Conservation (phyloP, 2,797 vertebrate genomes). For the Chloroceryle inda region DNA sequence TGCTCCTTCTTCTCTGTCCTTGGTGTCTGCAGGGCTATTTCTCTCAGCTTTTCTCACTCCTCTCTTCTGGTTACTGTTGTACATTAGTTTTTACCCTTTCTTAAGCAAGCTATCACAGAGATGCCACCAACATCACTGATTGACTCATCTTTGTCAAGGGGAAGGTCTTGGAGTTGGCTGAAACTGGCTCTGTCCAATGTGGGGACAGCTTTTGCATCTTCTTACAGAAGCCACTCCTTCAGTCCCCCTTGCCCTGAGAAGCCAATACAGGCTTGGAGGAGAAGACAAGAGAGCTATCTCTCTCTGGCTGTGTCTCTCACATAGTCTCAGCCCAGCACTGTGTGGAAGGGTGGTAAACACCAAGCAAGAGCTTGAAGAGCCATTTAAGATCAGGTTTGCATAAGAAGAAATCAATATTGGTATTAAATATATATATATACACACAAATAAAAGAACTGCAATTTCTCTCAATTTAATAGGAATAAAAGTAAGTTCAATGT, state of each 20-base stretch:
- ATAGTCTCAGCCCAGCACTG: not conserved
- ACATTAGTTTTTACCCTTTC: not conserved
- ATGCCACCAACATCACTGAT: fast-evolving
- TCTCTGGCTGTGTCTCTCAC: not conserved
- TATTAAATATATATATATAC: not conserved
- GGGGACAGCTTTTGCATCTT: not conserved
- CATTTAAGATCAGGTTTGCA: not conserved
- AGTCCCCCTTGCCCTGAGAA: not conserved
- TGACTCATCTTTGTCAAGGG: not conserved
- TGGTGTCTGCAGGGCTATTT: not conserved
- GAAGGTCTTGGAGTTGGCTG: fast-evolving
- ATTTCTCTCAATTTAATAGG: not conserved
- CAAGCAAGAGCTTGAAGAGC: not conserved
- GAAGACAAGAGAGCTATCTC: not conserved
- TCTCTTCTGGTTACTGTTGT: not conserved
- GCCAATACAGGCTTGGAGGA: not conserved
- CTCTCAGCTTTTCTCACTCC: not conserved
- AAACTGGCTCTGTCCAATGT: not conserved
- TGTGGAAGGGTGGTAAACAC: not conserved
- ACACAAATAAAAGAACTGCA: not conserved
- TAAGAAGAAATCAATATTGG: not conserved
- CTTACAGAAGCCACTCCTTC: not conserved
- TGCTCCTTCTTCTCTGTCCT: not conserved
- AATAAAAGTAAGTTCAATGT: not conserved
- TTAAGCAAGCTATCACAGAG: not conserved